phyloP scores from a whole-genome alignment of 2,888 invertebrate genomes.

The Embidobia sp. region DNA sequence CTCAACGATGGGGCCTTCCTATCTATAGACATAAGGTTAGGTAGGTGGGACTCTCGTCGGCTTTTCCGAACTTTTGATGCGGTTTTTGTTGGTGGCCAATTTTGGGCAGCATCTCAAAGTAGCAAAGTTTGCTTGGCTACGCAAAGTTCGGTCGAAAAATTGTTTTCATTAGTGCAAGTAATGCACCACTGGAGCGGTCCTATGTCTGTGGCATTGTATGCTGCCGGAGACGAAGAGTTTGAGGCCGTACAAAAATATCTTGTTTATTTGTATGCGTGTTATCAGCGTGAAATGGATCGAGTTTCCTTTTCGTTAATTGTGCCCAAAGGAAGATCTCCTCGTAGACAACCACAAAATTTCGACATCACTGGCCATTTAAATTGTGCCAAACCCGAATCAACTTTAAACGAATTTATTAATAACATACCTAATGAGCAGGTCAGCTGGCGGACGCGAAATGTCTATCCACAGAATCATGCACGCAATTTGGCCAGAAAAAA shows the following conservation, averaged over 20 bases:
- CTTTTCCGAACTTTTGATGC: slow-evolving; percentile 89
- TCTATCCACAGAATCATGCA: slow-evolving; percentile 95
- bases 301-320: slow-evolving; percentile 89
- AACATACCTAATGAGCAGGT: slow-evolving; percentile 85
- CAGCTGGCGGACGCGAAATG: slow-evolving; percentile 88
- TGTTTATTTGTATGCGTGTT: slow-evolving; percentile 89
- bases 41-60: slow-evolving; percentile 88
- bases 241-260: slow-evolving; percentile 88
- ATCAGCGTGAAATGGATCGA: slow-evolving; percentile 87
- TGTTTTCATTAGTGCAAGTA: slow-evolving; percentile 89
- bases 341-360: slow-evolving; percentile 72
- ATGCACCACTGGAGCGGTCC: slow-evolving; percentile 93
- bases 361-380: slow-evolving; percentile 80
- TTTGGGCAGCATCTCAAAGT: slow-evolving; percentile 84
- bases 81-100: slow-evolving; percentile 87
- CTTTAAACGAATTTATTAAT: slow-evolving; percentile 84
- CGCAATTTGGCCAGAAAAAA: slow-evolving; percentile 93
- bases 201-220: slow-evolving; percentile 91
- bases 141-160: slow-evolving; percentile 91
- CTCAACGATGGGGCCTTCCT: slow-evolving; percentile 46
- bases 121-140: slow-evolving; percentile 90
- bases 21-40: slow-evolving; percentile 85
- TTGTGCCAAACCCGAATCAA: slow-evolving; percentile 87
- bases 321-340: slow-evolving; percentile 84
- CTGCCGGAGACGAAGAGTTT: slow-evolving; percentile 90